Evolutionary conservation across 92 coral and sea anemone species (phyloP).

Genomic region (Nematostella vectensis): DNA sequence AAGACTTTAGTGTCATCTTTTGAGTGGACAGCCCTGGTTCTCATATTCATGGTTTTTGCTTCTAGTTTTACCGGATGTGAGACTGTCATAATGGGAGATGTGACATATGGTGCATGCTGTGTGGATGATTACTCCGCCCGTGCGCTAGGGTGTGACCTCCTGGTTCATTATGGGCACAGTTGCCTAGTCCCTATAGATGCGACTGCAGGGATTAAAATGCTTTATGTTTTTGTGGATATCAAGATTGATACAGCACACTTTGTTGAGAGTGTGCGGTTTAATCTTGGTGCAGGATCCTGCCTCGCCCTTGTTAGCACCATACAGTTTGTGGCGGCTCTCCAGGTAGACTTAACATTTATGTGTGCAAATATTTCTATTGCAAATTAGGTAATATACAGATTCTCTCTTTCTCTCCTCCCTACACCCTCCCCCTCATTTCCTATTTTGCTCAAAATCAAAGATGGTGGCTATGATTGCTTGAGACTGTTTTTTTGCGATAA

Average conservation of each 20-base stretch:
- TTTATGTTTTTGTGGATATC: slow-evolving; percentile 91
- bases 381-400: too few species aligned
- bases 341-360: slow-evolving; percentile 28
- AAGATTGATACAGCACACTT: slow-evolving; percentile 84
- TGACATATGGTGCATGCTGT: slow-evolving; percentile 96
- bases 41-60: not conserved
- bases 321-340: slow-evolving; percentile 95
- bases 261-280: slow-evolving; percentile 68
- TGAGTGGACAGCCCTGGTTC: too few species aligned
- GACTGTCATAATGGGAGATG: slow-evolving; percentile 97
- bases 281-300: slow-evolving; percentile 59
- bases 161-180: slow-evolving; percentile 97
- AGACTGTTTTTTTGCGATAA: too few species aligned
- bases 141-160: slow-evolving; percentile 83
- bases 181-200: slow-evolving; percentile 93
- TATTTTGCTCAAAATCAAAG: too few species aligned
- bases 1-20: too few species aligned
- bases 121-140: slow-evolving; percentile 91
- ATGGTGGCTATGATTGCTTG: too few species aligned
- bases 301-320: slow-evolving; percentile 88
- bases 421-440: too few species aligned
- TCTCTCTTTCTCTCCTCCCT: too few species aligned
- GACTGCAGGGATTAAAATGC: slow-evolving; percentile 86
- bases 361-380: too few species aligned
- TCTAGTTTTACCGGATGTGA: slow-evolving; percentile 82